phyloP scores from a whole-genome alignment of 1,140 invertebrate species.

The Calosoma granatense region DNA sequence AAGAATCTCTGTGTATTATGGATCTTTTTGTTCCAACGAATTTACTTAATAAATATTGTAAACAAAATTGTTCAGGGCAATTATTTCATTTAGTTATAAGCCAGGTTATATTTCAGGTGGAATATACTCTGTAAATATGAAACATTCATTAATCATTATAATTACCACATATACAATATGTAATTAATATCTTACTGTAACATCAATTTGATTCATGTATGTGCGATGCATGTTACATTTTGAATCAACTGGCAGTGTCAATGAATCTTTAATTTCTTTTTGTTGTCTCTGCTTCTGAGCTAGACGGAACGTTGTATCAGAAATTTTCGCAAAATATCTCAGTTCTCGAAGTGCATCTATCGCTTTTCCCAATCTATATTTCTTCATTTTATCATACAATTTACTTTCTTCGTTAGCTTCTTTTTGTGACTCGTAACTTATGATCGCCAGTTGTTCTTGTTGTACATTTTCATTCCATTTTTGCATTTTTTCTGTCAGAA shows the following conservation, averaged over 20 bases:
- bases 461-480: slow-evolving; percentile 21
- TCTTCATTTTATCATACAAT: neutral
- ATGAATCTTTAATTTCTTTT: slow-evolving; percentile 12
- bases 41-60: slow-evolving; percentile 3
- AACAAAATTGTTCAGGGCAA: neutral
- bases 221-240: slow-evolving; percentile 1
- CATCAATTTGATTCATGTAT: neutral
- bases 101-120: neutral
- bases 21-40: slow-evolving; percentile 1
- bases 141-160: no score
- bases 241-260: slow-evolving; percentile 11
- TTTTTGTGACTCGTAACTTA: slow-evolving; percentile 13
- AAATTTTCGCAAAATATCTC: slow-evolving; percentile 15
- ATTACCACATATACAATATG: neutral
- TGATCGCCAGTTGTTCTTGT: slow-evolving; percentile 17
- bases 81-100: neutral
- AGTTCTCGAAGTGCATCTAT: slow-evolving; percentile 16
- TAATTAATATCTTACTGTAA: neutral
- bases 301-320: slow-evolving; percentile 16
- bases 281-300: slow-evolving; percentile 12
- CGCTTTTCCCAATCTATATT: slow-evolving; percentile 11
- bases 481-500: slow-evolving; percentile 15
- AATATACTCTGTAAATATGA: slow-evolving; percentile 11
- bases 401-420: neutral
- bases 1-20: neutral